Evolutionary conservation across 1,140 invertebrate species (phyloP).

Genomic region (Bombyx mandarina): DNA sequence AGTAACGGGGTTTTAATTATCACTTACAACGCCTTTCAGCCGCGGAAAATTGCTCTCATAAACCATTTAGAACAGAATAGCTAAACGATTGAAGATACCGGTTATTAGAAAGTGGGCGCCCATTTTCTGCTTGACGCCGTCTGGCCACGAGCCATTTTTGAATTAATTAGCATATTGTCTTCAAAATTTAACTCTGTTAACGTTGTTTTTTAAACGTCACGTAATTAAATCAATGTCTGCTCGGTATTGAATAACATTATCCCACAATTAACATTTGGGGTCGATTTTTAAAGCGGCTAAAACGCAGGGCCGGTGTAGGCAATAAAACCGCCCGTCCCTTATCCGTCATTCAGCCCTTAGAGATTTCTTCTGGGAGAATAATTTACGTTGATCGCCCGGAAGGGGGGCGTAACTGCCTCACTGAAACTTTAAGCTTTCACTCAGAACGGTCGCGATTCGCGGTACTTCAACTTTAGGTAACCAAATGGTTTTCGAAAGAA

Average conservation of each 20-base stretch:
- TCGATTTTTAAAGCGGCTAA: slow-evolving; percentile 53
- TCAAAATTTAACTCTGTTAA: slow-evolving; percentile 13
- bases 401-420: slow-evolving; percentile 64
- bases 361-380: slow-evolving; percentile 43
- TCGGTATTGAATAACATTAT: slow-evolving; percentile 59
- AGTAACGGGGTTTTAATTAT: slow-evolving; percentile 61
- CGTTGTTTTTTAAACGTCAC: slow-evolving; percentile 18
- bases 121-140: slow-evolving; percentile 15
- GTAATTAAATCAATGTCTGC: slow-evolving; percentile 49
- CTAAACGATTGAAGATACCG: slow-evolving; percentile 49
- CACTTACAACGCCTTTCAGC: slow-evolving; percentile 57
- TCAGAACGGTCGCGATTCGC: slow-evolving; percentile 54
- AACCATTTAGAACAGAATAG: slow-evolving; percentile 52
- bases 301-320: slow-evolving; percentile 47
- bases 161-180: slow-evolving; percentile 1
- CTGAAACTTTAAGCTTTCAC: slow-evolving; percentile 65
- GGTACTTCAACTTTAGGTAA: slow-evolving; percentile 54
- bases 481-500: slow-evolving; percentile 36
- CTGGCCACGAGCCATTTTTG: background rate
- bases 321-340: slow-evolving; percentile 64
- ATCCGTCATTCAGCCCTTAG: slow-evolving; percentile 65
- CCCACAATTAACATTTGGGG: slow-evolving; percentile 55
- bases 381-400: slow-evolving; percentile 55
- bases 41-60: slow-evolving; percentile 52
- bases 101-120: slow-evolving; percentile 31